Conservation (phyloP, 2,797 vertebrate species). For the Caiman crocodilus region DNA sequence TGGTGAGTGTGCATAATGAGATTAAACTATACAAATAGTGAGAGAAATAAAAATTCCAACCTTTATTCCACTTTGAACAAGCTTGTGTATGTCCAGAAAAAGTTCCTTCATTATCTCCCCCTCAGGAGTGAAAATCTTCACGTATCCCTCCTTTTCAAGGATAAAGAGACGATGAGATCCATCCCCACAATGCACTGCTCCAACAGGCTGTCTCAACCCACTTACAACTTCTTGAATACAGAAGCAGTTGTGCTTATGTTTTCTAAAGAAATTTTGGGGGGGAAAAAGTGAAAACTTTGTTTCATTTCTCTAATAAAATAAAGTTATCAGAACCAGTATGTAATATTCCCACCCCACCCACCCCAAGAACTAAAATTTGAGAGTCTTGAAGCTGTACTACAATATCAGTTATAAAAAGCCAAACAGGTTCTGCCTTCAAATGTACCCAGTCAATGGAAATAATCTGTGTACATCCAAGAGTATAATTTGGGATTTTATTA, state of each 20-base stretch:
- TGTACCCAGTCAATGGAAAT: not conserved
- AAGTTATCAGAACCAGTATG: rapidly evolving
- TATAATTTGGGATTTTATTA: not conserved
- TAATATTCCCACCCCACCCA: not conserved
- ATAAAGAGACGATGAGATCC: constrained; percentile 97
- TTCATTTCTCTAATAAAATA: not conserved
- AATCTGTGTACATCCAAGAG: not conserved
- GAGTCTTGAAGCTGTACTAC: not conserved
- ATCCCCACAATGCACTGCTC: constrained; percentile 93
- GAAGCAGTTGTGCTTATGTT: constrained; percentile 99
- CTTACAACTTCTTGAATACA: constrained; percentile 95
- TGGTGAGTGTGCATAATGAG: not conserved
- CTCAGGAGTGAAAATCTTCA: constrained; percentile 92
- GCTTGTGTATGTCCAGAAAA: constrained; percentile 98
- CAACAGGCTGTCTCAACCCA: constrained; percentile 92
- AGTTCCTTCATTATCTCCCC: constrained; percentile 94
- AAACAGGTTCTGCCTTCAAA: not conserved
- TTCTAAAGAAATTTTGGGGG: constrained; percentile 87
- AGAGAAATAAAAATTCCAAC: constrained; percentile 83
- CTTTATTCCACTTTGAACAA: constrained; percentile 98
- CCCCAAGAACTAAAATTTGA: constrained; percentile 10
- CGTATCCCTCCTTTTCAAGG: constrained; percentile 95
- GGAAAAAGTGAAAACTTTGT: constrained; percentile 26
- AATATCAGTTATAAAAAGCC: not conserved
- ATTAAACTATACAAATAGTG: constrained; percentile 21